These are phyloP conservation scores for Flexamia atlantica DNA, from an alignment of 2,888 invertebrate species.

Conservation along the genomic window DNA sequence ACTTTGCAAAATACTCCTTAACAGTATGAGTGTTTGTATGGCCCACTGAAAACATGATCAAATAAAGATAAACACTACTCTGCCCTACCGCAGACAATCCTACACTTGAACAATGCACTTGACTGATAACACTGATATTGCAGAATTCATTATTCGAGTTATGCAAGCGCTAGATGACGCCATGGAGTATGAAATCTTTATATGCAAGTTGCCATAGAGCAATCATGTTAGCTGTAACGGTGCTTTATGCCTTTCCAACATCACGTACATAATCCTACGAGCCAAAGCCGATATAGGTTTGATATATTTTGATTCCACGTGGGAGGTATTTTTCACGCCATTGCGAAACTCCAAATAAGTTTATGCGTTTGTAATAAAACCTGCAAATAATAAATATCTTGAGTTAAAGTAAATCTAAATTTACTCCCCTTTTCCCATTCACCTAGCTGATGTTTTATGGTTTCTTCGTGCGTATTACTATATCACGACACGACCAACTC, in stretches of 20 bases:
- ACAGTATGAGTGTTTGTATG: background rate
- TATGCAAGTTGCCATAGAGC: background rate
- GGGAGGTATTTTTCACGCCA: background rate
- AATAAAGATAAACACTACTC: background rate
- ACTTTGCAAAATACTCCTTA: background rate
- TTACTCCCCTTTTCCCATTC: too few species aligned
- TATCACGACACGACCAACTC: too few species aligned
- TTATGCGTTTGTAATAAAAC: too few species aligned
- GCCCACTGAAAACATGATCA: background rate
- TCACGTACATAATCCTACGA: background rate
- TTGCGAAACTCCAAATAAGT: background rate
- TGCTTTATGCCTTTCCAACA: background rate
- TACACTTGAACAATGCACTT: background rate
- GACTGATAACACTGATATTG: constrained; percentile 1
- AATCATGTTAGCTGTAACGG: background rate
- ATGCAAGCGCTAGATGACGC: background rate
- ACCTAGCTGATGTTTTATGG: too few species aligned
- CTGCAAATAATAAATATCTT: too few species aligned
- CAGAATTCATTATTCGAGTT: background rate
- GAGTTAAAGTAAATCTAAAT: too few species aligned
- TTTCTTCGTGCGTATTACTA: too few species aligned
- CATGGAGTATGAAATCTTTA: background rate
- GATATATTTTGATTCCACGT: background rate
- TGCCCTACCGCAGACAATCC: background rate
- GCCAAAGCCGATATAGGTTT: background rate